Evolutionary conservation across 2,797 vertebrate species (phyloP).

Genomic region (Schizopygopsis pylzovi): DNA sequence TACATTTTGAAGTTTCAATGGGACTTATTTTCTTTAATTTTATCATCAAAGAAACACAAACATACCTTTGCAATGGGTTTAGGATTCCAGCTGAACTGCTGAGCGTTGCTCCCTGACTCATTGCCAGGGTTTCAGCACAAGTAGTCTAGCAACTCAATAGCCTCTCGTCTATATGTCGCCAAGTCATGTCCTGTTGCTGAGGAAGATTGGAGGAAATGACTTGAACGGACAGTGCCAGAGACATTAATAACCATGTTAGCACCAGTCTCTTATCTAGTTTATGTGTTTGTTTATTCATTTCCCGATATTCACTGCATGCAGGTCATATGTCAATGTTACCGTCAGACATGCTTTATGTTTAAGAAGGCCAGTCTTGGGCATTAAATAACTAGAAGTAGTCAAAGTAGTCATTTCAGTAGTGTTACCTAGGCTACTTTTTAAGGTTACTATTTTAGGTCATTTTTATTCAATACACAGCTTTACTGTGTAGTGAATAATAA

Average conservation of each 20-base stretch:
- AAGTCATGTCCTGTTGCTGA: constrained; percentile 70
- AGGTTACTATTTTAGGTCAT: background rate
- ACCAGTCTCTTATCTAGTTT: constrained; percentile 75
- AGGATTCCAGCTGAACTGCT: constrained; percentile 19
- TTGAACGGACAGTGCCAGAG: constrained; percentile 72
- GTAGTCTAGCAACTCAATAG: constrained; percentile 49
- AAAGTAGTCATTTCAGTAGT: background rate
- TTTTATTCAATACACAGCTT: background rate
- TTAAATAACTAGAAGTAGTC: background rate
- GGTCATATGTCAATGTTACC: constrained; percentile 70
- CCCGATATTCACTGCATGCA: constrained; percentile 68
- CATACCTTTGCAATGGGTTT: background rate
- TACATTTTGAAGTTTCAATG: background rate
- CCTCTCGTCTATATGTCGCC: constrained; percentile 72
- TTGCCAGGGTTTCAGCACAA: constrained; percentile 38
- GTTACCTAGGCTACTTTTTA: background rate
- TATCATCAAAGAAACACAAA: background rate
- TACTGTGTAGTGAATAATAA: background rate
- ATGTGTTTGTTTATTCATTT: constrained; percentile 69
- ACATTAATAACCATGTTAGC: constrained; percentile 78
- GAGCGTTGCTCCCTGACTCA: constrained; percentile 14
- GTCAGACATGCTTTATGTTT: constrained; percentile 47
- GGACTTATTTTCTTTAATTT: background rate
- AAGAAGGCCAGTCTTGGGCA: constrained; percentile 48
- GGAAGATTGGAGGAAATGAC: constrained; percentile 75